phyloP scores from a whole-genome alignment of 2,113 vertebrate genomes.

The Osmerus eperlanus region DNA sequence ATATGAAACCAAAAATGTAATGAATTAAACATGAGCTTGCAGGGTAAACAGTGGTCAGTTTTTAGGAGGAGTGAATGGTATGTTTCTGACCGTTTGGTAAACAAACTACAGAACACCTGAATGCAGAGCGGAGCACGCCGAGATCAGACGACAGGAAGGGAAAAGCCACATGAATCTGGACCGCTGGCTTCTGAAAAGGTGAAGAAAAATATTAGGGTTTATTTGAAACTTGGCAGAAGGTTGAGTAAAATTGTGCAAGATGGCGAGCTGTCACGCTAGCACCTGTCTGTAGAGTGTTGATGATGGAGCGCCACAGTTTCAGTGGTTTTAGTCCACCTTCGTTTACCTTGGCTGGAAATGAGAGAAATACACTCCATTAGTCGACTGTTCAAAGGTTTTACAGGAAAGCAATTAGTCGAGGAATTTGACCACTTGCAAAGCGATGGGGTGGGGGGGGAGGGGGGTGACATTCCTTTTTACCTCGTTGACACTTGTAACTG shows the following conservation, averaged over 20 bases:
- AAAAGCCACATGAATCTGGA: constrained; percentile 24
- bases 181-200: too few species aligned
- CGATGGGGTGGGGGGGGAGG: constrained; percentile 70
- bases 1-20: constrained; percentile 23
- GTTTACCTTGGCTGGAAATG: constrained; percentile 88
- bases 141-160: constrained; percentile 50
- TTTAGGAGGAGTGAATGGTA: constrained; percentile 32
- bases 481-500: constrained; percentile 73
- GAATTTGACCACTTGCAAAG: constrained; percentile 83
- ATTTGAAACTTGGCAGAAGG: constrained; percentile 69
- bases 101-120: constrained; percentile 56
- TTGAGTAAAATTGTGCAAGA: constrained; percentile 59
- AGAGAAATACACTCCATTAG: constrained; percentile 85
- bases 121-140: constrained; percentile 47
- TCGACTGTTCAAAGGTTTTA: constrained; percentile 86
- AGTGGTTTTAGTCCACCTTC: constrained; percentile 51
- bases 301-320: constrained; percentile 71
- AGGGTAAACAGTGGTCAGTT: constrained; percentile 26
- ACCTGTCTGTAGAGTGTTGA: constrained; percentile 67
- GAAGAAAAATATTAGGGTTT: constrained; percentile 56
- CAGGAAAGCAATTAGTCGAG: constrained; percentile 94
- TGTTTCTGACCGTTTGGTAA: constrained; percentile 50
- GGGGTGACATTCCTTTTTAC: constrained; percentile 79
- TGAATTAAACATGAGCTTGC: constrained; percentile 5
- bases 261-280: constrained; percentile 43